Evolutionary conservation across 1,140 invertebrate genomes (phyloP).

Genomic region (Bombus waltoni): DNA sequence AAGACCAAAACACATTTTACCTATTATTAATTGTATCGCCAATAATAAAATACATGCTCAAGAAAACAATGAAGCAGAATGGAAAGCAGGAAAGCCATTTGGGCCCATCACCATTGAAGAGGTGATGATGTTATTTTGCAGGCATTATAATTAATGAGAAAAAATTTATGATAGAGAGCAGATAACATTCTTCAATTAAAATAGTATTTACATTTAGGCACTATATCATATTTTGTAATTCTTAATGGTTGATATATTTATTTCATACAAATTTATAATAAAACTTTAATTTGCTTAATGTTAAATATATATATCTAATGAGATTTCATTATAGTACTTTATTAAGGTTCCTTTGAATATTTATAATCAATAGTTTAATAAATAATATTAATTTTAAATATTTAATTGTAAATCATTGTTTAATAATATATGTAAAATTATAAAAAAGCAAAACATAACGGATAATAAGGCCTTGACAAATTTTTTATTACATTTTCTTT

Average conservation of each 20-base stretch:
- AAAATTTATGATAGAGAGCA: not conserved
- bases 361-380: not conserved
- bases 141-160: constrained; percentile 55
- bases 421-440: constrained; percentile 10
- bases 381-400: not conserved
- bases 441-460: not conserved
- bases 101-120: constrained; percentile 75
- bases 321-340: not conserved
- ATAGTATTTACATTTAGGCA: not conserved
- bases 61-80: constrained; percentile 44
- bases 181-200: not conserved
- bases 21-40: constrained; percentile 64
- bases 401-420: constrained; percentile 15
- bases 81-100: constrained; percentile 40
- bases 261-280: not conserved
- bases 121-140: constrained; percentile 74
- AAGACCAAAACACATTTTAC: constrained; percentile 63
- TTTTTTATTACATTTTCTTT: constrained; percentile 22
- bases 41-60: constrained; percentile 42
- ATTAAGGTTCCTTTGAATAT: not conserved
- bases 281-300: not conserved
- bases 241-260: not conserved
- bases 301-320: not conserved
- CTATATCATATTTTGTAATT: constrained; percentile 1
- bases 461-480: not conserved